These are phyloP conservation scores for Solenopsis invicta DNA, from an alignment of 1,140 invertebrate species.

Conservation along the genomic window DNA sequence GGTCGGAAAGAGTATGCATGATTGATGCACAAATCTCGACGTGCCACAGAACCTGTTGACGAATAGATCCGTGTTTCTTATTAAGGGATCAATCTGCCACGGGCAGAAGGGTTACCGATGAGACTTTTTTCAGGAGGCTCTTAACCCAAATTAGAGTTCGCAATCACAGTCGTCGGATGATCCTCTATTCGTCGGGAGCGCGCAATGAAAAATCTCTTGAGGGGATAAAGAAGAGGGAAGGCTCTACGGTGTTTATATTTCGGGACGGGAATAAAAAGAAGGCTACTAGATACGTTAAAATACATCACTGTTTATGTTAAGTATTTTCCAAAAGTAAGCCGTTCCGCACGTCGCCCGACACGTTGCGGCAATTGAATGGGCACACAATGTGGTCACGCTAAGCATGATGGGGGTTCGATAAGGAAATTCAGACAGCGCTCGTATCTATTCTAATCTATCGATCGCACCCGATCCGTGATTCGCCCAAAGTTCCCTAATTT, in stretches of 20 bases:
- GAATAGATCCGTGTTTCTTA: slow-evolving; percentile 42
- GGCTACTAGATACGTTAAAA: neutral
- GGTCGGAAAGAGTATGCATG: slow-evolving; percentile 1
- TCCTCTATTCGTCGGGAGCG: neutral
- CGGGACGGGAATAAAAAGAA: neutral
- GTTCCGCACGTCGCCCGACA: neutral
- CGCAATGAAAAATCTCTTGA: slow-evolving; percentile 5
- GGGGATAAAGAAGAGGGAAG: slow-evolving; percentile 1
- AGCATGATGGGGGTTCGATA: slow-evolving; percentile 45
- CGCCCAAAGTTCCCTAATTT: neutral
- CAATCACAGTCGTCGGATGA: slow-evolving; percentile 13
- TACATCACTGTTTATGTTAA: slow-evolving; percentile 11
- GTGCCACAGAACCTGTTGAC: slow-evolving; percentile 4
- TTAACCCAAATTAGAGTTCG: slow-evolving; percentile 37
- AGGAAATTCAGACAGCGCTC: slow-evolving; percentile 12
- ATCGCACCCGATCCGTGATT: slow-evolving; percentile 36
- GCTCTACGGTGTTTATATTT: neutral
- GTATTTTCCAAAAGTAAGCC: slow-evolving; percentile 46
- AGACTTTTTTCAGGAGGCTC: slow-evolving; percentile 3
- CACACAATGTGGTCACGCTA: slow-evolving; percentile 4
- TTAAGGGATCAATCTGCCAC: slow-evolving; percentile 30
- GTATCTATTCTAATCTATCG: slow-evolving; percentile 54
- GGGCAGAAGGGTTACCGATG: neutral
- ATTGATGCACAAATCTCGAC: slow-evolving; percentile 40
- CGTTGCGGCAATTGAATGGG: slow-evolving; percentile 31